Conservation (phyloP, 1,140 invertebrate species). For the Drosophila micromelanica region DNA sequence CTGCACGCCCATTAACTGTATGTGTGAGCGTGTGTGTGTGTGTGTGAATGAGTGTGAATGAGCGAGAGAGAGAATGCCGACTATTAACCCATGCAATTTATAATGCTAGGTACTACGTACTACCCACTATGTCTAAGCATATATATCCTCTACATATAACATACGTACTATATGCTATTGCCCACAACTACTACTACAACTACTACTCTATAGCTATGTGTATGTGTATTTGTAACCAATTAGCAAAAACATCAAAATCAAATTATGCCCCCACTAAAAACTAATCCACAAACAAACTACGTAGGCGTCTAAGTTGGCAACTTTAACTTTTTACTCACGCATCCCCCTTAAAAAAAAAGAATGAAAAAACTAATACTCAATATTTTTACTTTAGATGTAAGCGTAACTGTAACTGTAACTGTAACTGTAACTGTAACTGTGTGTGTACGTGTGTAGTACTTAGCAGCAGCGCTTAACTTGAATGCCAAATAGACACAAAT, state of each 20-base stretch:
- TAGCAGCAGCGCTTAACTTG: slow-evolving; percentile 50
- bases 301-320: slow-evolving; percentile 23
- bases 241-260: slow-evolving; percentile 70
- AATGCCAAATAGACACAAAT: slow-evolving; percentile 55
- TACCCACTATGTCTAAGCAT: slow-evolving; percentile 35
- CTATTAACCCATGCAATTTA: slow-evolving; percentile 36
- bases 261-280: slow-evolving; percentile 31
- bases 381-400: slow-evolving; percentile 24
- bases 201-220: slow-evolving; percentile 58
- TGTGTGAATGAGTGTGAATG: slow-evolving; percentile 20
- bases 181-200: slow-evolving; percentile 43
- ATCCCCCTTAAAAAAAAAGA: neutral
- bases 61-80: slow-evolving; percentile 24
- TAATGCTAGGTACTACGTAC: slow-evolving; percentile 54
- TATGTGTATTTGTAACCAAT: slow-evolving; percentile 74
- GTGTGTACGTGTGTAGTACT: slow-evolving; percentile 65
- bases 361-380: neutral
- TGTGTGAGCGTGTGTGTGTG: slow-evolving; percentile 3
- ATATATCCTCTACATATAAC: slow-evolving; percentile 43
- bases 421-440: slow-evolving; percentile 54
- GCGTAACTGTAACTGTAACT: slow-evolving; percentile 37
- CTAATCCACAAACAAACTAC: slow-evolving; percentile 7
- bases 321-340: slow-evolving; percentile 7
- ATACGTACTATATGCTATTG: slow-evolving; percentile 54
- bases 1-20: slow-evolving; percentile 49